A percentile compares a stretch with the other conserved stretches of the same genome.
phyloP scores from a whole-genome alignment of 64 coral and sea anemone species.

The Stichodactyla mertensii region DNA sequence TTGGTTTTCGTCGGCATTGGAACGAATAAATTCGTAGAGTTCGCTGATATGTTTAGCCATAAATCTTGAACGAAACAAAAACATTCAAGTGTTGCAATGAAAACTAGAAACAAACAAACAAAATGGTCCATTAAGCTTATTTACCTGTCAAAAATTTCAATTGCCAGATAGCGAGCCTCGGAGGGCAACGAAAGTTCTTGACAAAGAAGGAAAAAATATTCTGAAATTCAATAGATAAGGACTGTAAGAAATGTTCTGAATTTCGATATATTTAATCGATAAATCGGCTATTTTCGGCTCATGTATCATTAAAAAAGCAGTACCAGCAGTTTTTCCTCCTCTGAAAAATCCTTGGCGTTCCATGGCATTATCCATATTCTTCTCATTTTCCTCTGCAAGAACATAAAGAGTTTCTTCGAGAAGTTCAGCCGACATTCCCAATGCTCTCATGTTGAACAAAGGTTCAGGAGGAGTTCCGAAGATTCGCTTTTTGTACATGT shows the following conservation, averaged over 20 bases:
- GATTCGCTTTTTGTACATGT: constrained; percentile 78
- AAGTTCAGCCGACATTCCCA: constrained; percentile 75
- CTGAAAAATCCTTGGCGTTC: constrained; percentile 80
- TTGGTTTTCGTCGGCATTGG: constrained; percentile 66
- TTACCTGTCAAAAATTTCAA: constrained; percentile 97
- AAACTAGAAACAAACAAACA: background rate
- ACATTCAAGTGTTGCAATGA: background rate
- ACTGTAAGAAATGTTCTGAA: constrained; percentile 76
- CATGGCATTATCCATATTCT: constrained; percentile 80
- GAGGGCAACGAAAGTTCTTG: constrained; percentile 69
- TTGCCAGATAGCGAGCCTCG: constrained; percentile 77
- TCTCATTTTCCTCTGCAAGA: constrained; percentile 94
- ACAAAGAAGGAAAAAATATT: constrained; percentile 87
- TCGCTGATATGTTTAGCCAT: constrained; percentile 90
- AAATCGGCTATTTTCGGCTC: background rate
- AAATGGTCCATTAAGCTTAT: background rate
- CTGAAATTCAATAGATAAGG: constrained; percentile 34
- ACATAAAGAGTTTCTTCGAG: constrained; percentile 91
- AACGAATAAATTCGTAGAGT: constrained; percentile 76
- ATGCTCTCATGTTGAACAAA: constrained; percentile 81
- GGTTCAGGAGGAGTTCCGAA: constrained; percentile 98
- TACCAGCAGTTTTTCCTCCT: constrained; percentile 89
- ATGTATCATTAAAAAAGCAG: background rate
- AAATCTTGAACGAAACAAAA: constrained; percentile 50
- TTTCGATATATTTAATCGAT: background rate